Evolutionary conservation across 1,140 invertebrate genomes (phyloP).

Genomic region (Chymomyza costata): DNA sequence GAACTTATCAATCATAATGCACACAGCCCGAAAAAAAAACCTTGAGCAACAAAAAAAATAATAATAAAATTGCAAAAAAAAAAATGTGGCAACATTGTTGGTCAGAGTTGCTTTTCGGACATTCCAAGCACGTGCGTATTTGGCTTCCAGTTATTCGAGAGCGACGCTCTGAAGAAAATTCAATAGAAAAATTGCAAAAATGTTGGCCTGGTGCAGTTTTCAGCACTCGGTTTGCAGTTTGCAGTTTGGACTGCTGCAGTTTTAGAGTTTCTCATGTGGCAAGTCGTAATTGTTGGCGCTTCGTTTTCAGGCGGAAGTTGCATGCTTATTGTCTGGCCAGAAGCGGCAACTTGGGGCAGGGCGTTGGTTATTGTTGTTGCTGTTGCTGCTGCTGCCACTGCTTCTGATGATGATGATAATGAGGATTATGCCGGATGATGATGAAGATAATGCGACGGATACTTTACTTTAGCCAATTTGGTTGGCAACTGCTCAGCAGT

Average conservation of each 20-base stretch:
- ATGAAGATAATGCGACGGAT: conserved; percentile 69
- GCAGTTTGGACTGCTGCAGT: too few relatives aligned
- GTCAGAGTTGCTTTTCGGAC: conserved; percentile 29
- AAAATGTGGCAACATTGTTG: conserved; percentile 41
- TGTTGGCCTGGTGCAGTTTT: conserved; percentile 46
- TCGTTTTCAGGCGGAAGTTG: too few relatives aligned
- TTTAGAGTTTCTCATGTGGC: conserved; percentile 41
- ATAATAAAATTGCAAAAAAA: too few relatives aligned
- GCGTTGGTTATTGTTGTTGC: too few relatives aligned
- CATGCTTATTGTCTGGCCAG: conserved; percentile 31
- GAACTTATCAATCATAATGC: conserved; percentile 72
- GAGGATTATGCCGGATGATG: conserved; percentile 50
- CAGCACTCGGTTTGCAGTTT: too few relatives aligned
- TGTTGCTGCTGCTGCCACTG: too few relatives aligned
- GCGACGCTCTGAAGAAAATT: conserved; percentile 48
- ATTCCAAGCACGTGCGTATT: conserved; percentile 59
- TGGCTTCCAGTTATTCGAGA: conserved; percentile 38
- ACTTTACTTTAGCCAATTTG: conserved; percentile 67
- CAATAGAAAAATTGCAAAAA: conserved; percentile 63
- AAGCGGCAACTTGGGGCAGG: too few relatives aligned
- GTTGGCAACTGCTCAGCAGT: conserved; percentile 66
- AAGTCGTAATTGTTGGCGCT: conserved; percentile 56
- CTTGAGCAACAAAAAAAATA: too few relatives aligned
- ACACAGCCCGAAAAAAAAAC: conserved; percentile 17
- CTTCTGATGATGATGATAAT: too few relatives aligned